Evolutionary conservation across 2,888 invertebrate species (phyloP), one percentile per base, ranked within the genome.

Genomic region (Orchestes rusci): DNA sequence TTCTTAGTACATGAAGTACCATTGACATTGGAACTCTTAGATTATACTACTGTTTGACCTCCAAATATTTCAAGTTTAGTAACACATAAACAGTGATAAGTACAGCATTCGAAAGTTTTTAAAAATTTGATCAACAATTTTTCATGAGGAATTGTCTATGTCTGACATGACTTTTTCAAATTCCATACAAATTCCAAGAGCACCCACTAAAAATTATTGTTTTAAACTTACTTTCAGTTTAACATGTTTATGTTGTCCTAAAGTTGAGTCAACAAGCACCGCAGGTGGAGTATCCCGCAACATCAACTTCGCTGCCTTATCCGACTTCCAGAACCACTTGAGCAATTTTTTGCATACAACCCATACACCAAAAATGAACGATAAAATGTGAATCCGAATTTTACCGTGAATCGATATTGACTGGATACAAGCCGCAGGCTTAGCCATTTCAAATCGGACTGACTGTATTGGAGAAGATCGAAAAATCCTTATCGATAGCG

Each of bases 171-270:
- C n/a, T n/a, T n/a, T n/a, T n/a, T n/a, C n/a, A n/a, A n/a, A n/a
- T n/a, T n/a, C n/a, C n/a, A n/a, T n/a, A n/a, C n/a, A n/a, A n/a
- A n/a, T n/a, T n/a, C n/a, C n/a, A n/a, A n/a, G n/a, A n/a, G n/a
- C n/a, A n/a, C n/a, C n/a, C n/a, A n/a, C n/a, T n/a, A n/a, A n/a
- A n/a, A n/a, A n/a, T n/a, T n/a, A n/a, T n/a, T n/a, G n/a, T n/a
- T n/a, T n/a, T n/a, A n/a, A n/a, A n/a, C n/a, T n/a, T 65, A 79
- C 81, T 73, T 77, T 77, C 32, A 80, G 65, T 64, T 80, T 79
- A 32, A 80, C 70, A 57, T 78, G 79, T 35, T 76, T 77, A 64
- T 80, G 81, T 55, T 71, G 71, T 19, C 80, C 80, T 32, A 79
- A 63, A 20, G 69, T 66, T 15, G 75, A 70, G 56, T 79, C 77